Conservation (phyloP, 2,797 vertebrate genomes). For the Acropternis orthonyx region DNA sequence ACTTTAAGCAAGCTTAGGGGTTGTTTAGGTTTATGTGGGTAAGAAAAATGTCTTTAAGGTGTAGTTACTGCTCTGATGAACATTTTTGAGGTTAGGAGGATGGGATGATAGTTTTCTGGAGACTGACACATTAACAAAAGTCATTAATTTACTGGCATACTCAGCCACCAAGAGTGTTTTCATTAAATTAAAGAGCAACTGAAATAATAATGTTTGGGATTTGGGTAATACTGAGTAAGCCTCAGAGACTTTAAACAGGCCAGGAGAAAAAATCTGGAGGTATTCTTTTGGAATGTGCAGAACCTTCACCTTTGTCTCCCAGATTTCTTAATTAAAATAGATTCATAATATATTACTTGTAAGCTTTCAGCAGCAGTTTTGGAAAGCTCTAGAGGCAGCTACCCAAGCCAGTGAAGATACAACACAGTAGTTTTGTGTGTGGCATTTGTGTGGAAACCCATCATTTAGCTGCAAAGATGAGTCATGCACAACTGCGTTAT, state of each 20-base stretch:
- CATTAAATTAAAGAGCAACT: constrained; percentile 10
- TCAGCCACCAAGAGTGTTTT: not conserved
- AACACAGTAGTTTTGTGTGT: not conserved
- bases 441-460: not conserved
- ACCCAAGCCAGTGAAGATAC: not conserved
- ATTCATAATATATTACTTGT: not conserved
- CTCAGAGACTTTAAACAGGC: not conserved
- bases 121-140: not conserved
- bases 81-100: not conserved
- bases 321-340: not conserved
- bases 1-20: not conserved
- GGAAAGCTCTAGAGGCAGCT: not conserved
- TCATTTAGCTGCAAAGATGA: not conserved
- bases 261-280: not conserved
- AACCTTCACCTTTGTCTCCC: not conserved
- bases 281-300: not conserved
- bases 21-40: not conserved
- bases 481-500: not conserved
- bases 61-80: not conserved
- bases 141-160: not conserved
- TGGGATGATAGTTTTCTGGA: not conserved
- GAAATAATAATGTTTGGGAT: constrained; percentile 9
- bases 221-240: not conserved
- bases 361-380: not conserved
- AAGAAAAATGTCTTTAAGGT: not conserved